These are phyloP conservation scores for Ginglymostoma cirratum DNA, from an alignment of 2,113 vertebrate species.

Conservation along the genomic window DNA sequence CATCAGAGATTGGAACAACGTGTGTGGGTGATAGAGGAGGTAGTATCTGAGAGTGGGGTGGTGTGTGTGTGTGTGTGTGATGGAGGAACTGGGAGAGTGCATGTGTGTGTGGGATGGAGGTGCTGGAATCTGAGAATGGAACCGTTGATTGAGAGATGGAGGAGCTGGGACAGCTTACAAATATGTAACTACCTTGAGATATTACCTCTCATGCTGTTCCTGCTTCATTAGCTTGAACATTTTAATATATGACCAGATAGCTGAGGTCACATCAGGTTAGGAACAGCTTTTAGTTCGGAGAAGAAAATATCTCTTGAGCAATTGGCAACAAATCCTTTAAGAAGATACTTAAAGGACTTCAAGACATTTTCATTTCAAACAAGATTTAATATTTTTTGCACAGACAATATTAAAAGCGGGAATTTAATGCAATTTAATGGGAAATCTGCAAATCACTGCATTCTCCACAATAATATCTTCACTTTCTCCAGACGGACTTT, in stretches of 20 bases:
- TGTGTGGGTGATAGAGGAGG: background rate
- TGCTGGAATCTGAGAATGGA: background rate
- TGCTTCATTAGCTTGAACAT: background rate
- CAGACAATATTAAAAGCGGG: background rate
- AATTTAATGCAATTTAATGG: background rate
- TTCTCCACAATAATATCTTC: background rate
- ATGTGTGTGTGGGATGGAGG: background rate
- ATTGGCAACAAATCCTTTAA: background rate
- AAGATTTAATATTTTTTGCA: constrained; percentile 1
- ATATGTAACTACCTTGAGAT: background rate
- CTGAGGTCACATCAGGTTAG: background rate
- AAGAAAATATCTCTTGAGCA: background rate
- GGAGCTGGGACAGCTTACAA: background rate
- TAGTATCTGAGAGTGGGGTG: background rate
- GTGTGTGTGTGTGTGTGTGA: background rate
- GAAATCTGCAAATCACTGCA: background rate
- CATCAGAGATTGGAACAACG: too few relatives aligned
- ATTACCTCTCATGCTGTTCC: background rate
- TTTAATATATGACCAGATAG: background rate
- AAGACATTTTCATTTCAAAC: background rate
- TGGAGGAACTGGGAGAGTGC: background rate
- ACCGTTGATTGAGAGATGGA: background rate
- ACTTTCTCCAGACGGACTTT: background rate
- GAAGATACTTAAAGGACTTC: background rate
- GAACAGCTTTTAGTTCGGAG: background rate